These are phyloP conservation scores for Diplosoma virens DNA, from an alignment of 23 tunicate species.

Conservation along the genomic window DNA sequence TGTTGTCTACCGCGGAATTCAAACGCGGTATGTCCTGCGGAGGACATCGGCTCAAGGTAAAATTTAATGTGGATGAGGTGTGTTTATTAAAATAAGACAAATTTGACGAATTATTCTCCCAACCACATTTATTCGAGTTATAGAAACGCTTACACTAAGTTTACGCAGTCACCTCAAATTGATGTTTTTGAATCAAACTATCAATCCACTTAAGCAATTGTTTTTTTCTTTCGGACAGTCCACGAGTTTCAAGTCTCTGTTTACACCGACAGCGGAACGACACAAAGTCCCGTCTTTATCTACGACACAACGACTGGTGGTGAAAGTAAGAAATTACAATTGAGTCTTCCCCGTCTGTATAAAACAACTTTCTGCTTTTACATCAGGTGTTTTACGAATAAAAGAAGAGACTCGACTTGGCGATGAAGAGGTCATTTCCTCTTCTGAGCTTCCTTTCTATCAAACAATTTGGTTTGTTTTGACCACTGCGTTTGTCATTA, in stretches of 20 bases:
- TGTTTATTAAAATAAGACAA: too few species aligned
- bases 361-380: too few species aligned
- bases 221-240: too few species aligned
- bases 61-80: too few species aligned
- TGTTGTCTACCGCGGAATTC: slow-evolving; percentile 40
- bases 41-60: slow-evolving; percentile 58
- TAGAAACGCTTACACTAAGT: too few species aligned
- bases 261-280: slow-evolving; percentile 56
- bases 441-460: slow-evolving; percentile 52
- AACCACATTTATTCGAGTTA: too few species aligned
- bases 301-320: slow-evolving; percentile 55
- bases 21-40: slow-evolving; percentile 21
- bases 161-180: too few species aligned
- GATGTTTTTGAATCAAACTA: too few species aligned
- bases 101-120: too few species aligned
- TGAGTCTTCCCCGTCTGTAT: not conserved
- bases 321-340: not conserved
- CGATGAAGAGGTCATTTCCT: too few species aligned
- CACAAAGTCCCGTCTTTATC: slow-evolving; percentile 33
- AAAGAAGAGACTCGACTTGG: too few species aligned
- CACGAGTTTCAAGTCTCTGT: slow-evolving; percentile 63
- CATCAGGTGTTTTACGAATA: not conserved
- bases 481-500: slow-evolving; percentile 32
- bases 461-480: slow-evolving; percentile 61
- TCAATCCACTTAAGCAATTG: too few species aligned